Base-by-base conservation (phyloP, 1,140 invertebrate genomes). In the Frieseomelitta varia region DNA sequence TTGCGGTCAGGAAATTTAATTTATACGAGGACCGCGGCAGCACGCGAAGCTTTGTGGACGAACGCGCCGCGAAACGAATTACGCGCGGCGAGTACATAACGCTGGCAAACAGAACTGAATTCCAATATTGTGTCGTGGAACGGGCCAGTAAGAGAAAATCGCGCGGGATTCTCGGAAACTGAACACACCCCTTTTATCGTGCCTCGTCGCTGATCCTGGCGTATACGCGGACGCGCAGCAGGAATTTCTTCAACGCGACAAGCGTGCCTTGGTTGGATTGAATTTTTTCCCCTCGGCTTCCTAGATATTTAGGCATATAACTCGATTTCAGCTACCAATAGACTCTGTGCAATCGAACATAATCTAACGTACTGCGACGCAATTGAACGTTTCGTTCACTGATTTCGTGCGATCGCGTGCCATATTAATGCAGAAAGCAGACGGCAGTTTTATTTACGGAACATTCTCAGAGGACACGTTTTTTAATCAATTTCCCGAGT, bases 71-170 rank as follows among this genome's bases (percentile, higher is more conserved):
- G 78, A 88, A 88, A 88, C 87, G 82, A 85, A 88, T 88, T 87
- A 88, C 81, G 67, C 68, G 69, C 78, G n/a, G 65, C 55, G 39
- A 75, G 72, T 84, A 85, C 77, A 76, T 78, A 73, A 61, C 68
- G 51, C 34, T 51, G 73, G 68, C 74, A 85, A 87, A 87, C 81
- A 88, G 77, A 88, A 75, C 79, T 78, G 82, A 87, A 88, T 88
- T 88, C 86, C 87, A 75, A 88, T 88, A 88, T 85, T 30, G 73
- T 61, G 77, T 56, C 77, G 73, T 47, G 68, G 68, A 81, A 80
- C 55, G 21, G 76, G 47, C 30, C 47, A 61, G 77, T 53, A 27
- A 56, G 58, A 39, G 77, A 88, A 85, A 88, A 85, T 88, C 86
- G 63, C 30, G 68, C 19, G 67, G 39, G 71, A 84, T 79, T 79